Base-by-base conservation (phyloP, 2,113 vertebrate genomes). In the Trogon melanurus region DNA sequence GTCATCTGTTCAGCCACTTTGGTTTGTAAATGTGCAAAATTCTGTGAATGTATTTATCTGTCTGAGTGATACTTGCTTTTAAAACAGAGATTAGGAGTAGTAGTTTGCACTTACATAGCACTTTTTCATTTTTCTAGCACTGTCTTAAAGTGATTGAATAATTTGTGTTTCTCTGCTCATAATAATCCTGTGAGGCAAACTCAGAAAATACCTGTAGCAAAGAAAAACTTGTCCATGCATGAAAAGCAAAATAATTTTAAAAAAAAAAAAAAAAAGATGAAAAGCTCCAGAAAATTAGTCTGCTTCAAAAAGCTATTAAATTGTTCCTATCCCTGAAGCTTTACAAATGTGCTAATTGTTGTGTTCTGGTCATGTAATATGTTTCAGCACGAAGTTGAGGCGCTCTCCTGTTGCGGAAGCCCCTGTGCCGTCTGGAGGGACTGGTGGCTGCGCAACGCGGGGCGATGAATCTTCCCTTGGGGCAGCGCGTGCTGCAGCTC, bases 271-370 rank as follows among this genome's bases (percentile, higher is more conserved):
- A 89, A 60, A 60, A 81, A 73, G 30, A 91, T 74, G 62, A 95
- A 96, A 96, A 97, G 56, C 88, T 96, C 48, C 71, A 95, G 95
- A 96, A 98, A 98, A 98, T 97, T 96, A 97, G 95, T 72, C 94
- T 93, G 73, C 88, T 97, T 98, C 92, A 96, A 96, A 97, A 97
- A 96, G 90, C 95, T 96, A 97, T 97, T 96, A 97, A 97, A 92
- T 82, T 97, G 95, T 97, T 97, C 96, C 97, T 98, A 50, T 88
- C 96, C 96, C 95, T 96, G 88, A 78, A 97, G 97, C 97, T 95
- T 97, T 97, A 96, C 97, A 97, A 97, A 97, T 94, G 95, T 97
- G 97, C 85, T 98, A 96, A 98, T 97, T 97, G 96, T 95, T 57
- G 80, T 93, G 83, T 97, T 96, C 93, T 97, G 91, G 83, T 93